Evolutionary conservation across 2,888 invertebrate genomes (phyloP).

Genomic region (Trypoxylon attenuatum): DNA sequence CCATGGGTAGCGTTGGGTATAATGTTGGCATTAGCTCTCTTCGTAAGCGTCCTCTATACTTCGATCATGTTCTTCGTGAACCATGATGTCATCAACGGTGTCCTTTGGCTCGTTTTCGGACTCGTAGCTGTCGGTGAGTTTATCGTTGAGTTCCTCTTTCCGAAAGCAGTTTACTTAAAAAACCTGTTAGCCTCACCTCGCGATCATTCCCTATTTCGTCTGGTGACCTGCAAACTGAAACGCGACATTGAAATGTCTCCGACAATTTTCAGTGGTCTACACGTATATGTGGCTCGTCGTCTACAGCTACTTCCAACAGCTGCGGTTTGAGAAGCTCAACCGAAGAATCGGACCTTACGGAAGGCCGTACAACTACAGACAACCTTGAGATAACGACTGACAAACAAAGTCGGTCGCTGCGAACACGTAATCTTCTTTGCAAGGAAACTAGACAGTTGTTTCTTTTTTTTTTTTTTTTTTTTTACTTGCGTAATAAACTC

Average conservation of each 20-base stretch:
- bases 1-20: slow-evolving; percentile 90
- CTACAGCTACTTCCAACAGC: slow-evolving; percentile 86
- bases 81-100: slow-evolving; percentile 77
- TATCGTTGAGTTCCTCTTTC: neutral
- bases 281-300: slow-evolving; percentile 89
- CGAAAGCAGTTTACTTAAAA: too few relatives aligned
- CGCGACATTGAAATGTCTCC: too few relatives aligned
- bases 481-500: neutral
- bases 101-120: slow-evolving; percentile 80
- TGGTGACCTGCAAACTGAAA: neutral
- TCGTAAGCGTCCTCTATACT: slow-evolving; percentile 88
- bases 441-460: slow-evolving; percentile 1
- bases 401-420: neutral
- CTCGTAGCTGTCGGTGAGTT: slow-evolving; percentile 79
- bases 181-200: neutral
- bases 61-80: slow-evolving; percentile 84
- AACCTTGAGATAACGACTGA: slow-evolving; percentile 56
- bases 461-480: neutral
- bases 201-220: neutral
- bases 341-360: slow-evolving; percentile 70
- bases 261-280: slow-evolving; percentile 39
- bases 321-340: slow-evolving; percentile 74
- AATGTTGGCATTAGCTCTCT: slow-evolving; percentile 84
- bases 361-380: slow-evolving; percentile 69
- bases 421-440: neutral